Evolutionary conservation across 2,888 invertebrate genomes (phyloP).

Genomic region (Phalera bucephala): DNA sequence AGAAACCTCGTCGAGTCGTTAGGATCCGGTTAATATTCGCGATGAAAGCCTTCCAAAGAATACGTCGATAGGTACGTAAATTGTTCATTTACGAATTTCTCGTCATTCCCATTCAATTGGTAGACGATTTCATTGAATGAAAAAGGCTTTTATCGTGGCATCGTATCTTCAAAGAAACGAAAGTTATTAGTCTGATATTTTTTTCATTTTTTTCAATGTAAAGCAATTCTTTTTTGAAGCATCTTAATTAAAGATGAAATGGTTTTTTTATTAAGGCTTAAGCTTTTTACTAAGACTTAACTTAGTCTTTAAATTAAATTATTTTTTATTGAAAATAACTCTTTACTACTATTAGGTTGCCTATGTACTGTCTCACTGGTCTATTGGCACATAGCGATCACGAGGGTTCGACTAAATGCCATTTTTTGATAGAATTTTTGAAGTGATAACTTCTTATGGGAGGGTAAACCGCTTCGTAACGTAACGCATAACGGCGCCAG

Average conservation of each 20-base stretch:
- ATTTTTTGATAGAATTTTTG: too few relatives aligned
- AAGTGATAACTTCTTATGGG: too few relatives aligned
- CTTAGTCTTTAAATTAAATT: too few relatives aligned
- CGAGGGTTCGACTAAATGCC: too few relatives aligned
- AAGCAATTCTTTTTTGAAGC: conserved; percentile 15
- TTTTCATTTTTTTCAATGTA: conserved; percentile 21
- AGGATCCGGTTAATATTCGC: conserved; percentile 39
- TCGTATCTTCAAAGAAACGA: conserved; percentile 18
- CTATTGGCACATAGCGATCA: too few relatives aligned
- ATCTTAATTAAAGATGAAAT: conserved; percentile 16
- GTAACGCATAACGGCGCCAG: too few relatives aligned
- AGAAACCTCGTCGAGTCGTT: conserved; percentile 29
- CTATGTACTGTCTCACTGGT: too few relatives aligned
- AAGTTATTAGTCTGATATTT: conserved; percentile 17
- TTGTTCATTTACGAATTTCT: conserved; percentile 39
- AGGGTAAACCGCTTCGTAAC: too few relatives aligned
- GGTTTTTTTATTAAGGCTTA: conserved; percentile 13
- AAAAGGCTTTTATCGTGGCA: conserved; percentile 25
- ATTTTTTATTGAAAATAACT: too few relatives aligned
- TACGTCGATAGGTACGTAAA: conserved; percentile 32
- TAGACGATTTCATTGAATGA: conserved; percentile 30
- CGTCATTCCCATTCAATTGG: conserved; percentile 35
- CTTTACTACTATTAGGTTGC: too few relatives aligned
- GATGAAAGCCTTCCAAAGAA: conserved; percentile 31
- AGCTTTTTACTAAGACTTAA: too few relatives aligned